Conservation (phyloP, 2,888 invertebrate genomes). For the Coecobrya sp. region DNA sequence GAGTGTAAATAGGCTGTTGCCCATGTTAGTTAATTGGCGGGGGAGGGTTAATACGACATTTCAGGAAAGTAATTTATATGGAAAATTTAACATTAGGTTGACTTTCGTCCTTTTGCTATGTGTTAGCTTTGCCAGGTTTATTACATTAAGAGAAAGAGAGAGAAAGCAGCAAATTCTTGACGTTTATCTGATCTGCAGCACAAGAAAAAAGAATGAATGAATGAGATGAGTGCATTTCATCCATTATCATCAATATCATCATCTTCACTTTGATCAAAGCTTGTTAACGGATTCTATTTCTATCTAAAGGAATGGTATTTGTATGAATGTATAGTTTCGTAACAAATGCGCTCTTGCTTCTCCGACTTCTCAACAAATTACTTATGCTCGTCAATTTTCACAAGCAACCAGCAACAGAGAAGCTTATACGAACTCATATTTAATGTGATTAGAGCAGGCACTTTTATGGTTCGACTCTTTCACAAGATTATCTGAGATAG, state of each 20-base stretch:
- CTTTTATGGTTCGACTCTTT: conserved; percentile 17
- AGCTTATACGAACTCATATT: conserved; percentile 33
- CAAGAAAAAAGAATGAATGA: neutral
- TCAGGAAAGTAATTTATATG: too few species aligned
- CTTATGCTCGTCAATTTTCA: conserved; percentile 49
- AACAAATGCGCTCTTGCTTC: too few species aligned
- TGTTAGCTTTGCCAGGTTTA: too few species aligned
- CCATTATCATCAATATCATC: conserved; percentile 29
- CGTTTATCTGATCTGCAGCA: neutral
- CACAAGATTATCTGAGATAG: neutral
- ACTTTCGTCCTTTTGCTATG: too few species aligned
- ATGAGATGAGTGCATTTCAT: conserved; percentile 30
- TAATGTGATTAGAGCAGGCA: conserved; percentile 58
- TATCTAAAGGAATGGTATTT: neutral
- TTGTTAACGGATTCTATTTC: neutral
- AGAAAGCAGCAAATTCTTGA: neutral
- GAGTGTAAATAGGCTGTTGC: too few species aligned
- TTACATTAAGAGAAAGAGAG: too few species aligned
- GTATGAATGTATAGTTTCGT: neutral
- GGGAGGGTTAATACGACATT: too few species aligned
- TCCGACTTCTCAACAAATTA: conserved; percentile 48
- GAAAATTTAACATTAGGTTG: too few species aligned
- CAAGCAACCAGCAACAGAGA: neutral
- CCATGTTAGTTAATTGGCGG: too few species aligned
- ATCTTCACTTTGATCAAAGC: neutral